Percentiles rank a stretch among this genome's conserved stretches.
phyloP scores from a whole-genome alignment of 2,797 vertebrate species.

The Rhinoraja longicauda region DNA sequence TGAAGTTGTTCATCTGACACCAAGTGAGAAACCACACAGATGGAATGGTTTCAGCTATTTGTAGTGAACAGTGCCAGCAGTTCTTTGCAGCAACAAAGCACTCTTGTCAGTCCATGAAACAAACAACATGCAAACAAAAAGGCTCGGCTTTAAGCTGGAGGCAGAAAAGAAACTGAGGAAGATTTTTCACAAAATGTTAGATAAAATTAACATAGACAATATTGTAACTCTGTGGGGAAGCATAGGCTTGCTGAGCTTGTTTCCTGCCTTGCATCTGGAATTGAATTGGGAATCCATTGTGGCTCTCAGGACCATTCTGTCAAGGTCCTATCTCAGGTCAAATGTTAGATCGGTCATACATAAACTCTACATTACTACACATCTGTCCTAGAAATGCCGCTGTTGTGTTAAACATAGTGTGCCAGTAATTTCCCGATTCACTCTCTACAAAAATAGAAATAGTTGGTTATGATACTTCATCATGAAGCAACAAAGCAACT shows the following conservation, averaged over 20 bases:
- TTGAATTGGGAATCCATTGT: background rate
- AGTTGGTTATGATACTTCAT: too few species aligned
- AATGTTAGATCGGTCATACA: background rate
- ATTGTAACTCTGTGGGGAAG: background rate
- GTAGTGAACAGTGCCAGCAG: slow-evolving; percentile 18
- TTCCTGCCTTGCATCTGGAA: background rate
- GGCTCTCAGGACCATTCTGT: background rate
- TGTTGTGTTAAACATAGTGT: background rate
- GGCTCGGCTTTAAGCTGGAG: background rate
- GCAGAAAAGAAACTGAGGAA: background rate
- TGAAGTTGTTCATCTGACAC: slow-evolving; percentile 16
- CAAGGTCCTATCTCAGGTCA: background rate
- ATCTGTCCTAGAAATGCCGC: background rate
- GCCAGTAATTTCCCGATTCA: too few species aligned
- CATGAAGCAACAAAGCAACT: too few species aligned
- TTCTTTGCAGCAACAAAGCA: slow-evolving; percentile 18
- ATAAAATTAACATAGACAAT: background rate
- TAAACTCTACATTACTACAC: background rate
- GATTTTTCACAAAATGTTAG: background rate
- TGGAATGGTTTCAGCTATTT: slow-evolving; percentile 33
- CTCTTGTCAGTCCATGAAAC: background rate
- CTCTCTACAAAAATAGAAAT: too few species aligned
- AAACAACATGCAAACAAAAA: background rate
- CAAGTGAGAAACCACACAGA: slow-evolving; percentile 17
- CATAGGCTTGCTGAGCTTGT: background rate